Base-by-base conservation (phyloP, 2,888 invertebrate species). In the Selenia dentaria region DNA sequence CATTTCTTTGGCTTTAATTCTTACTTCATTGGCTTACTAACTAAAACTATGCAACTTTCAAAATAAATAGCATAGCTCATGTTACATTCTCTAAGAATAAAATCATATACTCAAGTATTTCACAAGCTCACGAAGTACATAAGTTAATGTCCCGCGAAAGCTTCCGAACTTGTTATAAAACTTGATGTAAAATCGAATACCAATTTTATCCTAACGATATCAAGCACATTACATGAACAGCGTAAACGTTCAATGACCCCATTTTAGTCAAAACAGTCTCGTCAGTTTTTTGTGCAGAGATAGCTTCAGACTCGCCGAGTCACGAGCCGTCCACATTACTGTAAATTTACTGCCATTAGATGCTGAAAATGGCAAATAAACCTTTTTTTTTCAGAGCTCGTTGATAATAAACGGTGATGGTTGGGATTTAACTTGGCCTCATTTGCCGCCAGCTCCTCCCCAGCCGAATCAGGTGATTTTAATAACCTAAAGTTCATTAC, bases 241-340 rank as follows among this genome's bases (percentile, higher is more conserved):
- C 35, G 26, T 32, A 20, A 35, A 39, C 29, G 52, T 51, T 43
- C 50, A 48, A 39, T 31, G 52, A 31, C 42, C 48, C 28, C 37
- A 39, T 42, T 46, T 28, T 20, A 31, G 22, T 14, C 26, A 37
- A 43, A 47, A 42, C 36, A 25, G 32, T 31, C 43, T 36, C 11
- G 34, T 25, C 47, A 24, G 38, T 45, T 51, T 52, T 55, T 50
- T 48, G 41, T 12, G 8, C 10, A 35, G 14, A 45, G 37, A 48
- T 50, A 44, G 37, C 31, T 41, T 28, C 16, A 41, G 37, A 29
- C 14, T 20, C 33, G 16, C 10, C 36, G 28, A 52, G 43, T 47
- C 52, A 53, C 50, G 48, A 45, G 14, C 31, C 18, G 37, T 31
- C 32, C 38, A 36, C 31, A 34, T 43, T 46, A 54, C 48, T 39